Evolutionary conservation across 1,140 invertebrate genomes (phyloP), one percentile per base, ranked within the genome.

Genomic region (Diprion similis): DNA sequence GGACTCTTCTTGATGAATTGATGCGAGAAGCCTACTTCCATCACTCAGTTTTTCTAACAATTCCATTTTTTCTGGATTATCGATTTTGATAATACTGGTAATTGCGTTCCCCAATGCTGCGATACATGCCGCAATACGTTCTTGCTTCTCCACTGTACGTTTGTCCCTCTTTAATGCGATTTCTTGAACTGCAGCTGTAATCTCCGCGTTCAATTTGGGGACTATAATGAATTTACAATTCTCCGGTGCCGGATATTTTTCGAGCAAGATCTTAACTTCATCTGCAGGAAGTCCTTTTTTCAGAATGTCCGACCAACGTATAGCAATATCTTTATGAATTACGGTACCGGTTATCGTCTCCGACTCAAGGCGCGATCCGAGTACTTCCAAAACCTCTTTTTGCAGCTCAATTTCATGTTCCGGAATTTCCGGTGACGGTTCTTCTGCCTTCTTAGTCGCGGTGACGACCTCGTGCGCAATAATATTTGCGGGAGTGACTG

Each of bases 31-130:
- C 64, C 67, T 73, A 19, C 67, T 48, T 68, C 11, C 67, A 46
- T 73, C 72, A 11, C 72, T 73, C 72, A 73, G 68, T 59, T 73
- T 51, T 73, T 69, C 47, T n/a, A 73, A 46, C 15, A 73, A 59
- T 7, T 18, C 66, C 13, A 73, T 73, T 17, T 68, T 48, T 24
- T 68, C 66, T 24, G 71, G n/a, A 7, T 15, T 24, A 13, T 73
- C 71, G 1, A 73, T 73, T 45, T 73, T 73, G 4, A 73, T 7
- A 2, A 37, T 24, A 1, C 37, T 37, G 24, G 71, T 68, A 15
- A 68, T 68, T 7, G 46, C 10, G 68, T 59, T 73, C 10, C 71
- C 71, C 59, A 68, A n/a, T 6, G 66, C 66, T 11, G 46, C 66
- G 9, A 73, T 9, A 68, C 72, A 73, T 17, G 72, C 72, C 13